Evolutionary conservation across 30 jellyfish, hydroid and myxozoan species (phyloP).

Genomic region (Nemopilema nomurai): DNA sequence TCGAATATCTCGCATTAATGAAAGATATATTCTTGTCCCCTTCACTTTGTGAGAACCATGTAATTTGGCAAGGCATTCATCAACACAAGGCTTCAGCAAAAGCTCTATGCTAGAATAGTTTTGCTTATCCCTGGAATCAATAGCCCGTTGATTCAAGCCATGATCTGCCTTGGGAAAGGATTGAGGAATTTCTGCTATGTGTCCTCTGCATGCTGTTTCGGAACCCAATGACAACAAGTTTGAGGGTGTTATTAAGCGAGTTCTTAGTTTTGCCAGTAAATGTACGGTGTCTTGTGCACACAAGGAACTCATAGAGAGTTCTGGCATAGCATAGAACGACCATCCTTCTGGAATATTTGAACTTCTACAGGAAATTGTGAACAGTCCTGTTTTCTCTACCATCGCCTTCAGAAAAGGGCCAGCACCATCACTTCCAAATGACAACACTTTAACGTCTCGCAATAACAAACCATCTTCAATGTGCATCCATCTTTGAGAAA

Average conservation of each 20-base stretch:
- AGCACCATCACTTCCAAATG: not conserved
- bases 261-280: constrained; percentile 45
- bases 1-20: constrained; percentile 44
- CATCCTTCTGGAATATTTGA: constrained; percentile 23
- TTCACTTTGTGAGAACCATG: not conserved
- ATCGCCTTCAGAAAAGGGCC: not conserved
- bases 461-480: not conserved
- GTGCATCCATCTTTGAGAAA: constrained; percentile 8
- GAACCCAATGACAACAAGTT: constrained; percentile 33
- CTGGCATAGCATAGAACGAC: constrained; percentile 38
- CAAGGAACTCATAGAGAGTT: constrained; percentile 5
- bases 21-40: constrained; percentile 27
- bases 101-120: constrained; percentile 45
- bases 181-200: constrained; percentile 23
- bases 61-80: constrained; percentile 21
- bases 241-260: constrained; percentile 30
- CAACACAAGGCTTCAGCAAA: constrained; percentile 43
- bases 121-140: constrained; percentile 46
- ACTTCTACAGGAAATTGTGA: constrained; percentile 15
- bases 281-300: constrained; percentile 46
- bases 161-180: constrained; percentile 53
- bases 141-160: constrained; percentile 40
- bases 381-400: constrained; percentile 1
- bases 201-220: constrained; percentile 59
- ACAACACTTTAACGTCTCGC: not conserved